Evolutionary conservation across 1,140 invertebrate genomes (phyloP), one percentile per base, ranked within the genome.

Genomic region (Dinoponera quadriceps): DNA sequence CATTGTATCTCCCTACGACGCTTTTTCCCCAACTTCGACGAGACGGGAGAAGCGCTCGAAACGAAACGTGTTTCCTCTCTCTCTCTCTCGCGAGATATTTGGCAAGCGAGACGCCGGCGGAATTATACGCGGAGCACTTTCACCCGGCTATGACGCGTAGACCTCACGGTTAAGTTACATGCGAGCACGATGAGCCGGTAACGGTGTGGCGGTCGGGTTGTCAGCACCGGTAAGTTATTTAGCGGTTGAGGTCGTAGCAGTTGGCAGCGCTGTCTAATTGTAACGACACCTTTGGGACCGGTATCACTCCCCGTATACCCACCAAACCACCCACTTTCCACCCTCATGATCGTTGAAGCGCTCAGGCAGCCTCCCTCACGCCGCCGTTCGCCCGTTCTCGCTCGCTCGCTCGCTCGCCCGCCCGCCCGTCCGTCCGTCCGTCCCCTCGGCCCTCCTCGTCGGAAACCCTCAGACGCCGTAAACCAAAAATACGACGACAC

Each of bases 181-280:
- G 85, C 86, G 59, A 63, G 51, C 16, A 78, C 82, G 82, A 89
- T 85, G 88, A 86, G 83, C 38, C 74, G 89, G 83, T 89, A 91
- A 87, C 85, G 85, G 85, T 88, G 88, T 90, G 91, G 75, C 86
- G 92, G 91, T 93, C 86, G 89, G 89, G 89, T 92, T 93, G 92
- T 93, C 92, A 92, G 90, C 92, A 92, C 91, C 90, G 89, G 89
- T 92, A 92, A 93, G 92, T 93, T 93, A 93, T 93, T 93, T 93
- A 93, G 92, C 89, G 92, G 91, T 93, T 89, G 91, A 92, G 88
- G 83, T 86, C 85, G 87, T 82, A 89, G 88, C 90, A 92, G 91
- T 92, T 91, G 92, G 92, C 91, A 91, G 90, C 85, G 86, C 90
- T 92, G 93, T 93, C 92, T 93, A 93, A 93, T 93, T 93, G 92